These are phyloP conservation scores for Bellardia pandia DNA, from an alignment of 2,888 invertebrate genomes.

Conservation along the genomic window DNA sequence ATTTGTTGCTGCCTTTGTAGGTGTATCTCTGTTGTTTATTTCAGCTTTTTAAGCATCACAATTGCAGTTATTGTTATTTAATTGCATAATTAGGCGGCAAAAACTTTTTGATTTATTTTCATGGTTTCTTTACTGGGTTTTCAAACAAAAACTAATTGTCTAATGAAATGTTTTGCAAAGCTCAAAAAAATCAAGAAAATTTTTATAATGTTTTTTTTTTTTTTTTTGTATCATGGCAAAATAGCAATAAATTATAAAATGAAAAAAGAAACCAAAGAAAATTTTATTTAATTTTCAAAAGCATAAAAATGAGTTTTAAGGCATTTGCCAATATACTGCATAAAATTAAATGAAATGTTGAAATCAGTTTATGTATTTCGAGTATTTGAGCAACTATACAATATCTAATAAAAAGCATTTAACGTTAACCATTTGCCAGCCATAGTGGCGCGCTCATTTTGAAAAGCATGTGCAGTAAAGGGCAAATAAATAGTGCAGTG, in stretches of 20 bases:
- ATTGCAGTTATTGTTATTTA: slow-evolving; percentile 67
- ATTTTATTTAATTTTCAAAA: slow-evolving; percentile 37
- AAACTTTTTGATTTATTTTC: slow-evolving; percentile 47
- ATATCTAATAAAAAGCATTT: background rate
- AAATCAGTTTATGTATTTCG: background rate
- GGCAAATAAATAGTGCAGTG: background rate
- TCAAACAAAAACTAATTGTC: slow-evolving; percentile 12
- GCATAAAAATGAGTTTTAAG: slow-evolving; percentile 9
- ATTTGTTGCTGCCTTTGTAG: background rate
- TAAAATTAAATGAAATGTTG: slow-evolving; percentile 29
- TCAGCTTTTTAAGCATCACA: background rate
- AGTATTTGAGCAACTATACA: background rate
- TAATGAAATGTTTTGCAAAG: background rate
- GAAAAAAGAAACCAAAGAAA: background rate
- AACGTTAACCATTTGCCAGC: slow-evolving; percentile 65
- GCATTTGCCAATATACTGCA: slow-evolving; percentile 44
- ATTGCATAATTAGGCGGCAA: slow-evolving; percentile 67
- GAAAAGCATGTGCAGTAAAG: background rate
- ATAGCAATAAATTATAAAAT: background rate
- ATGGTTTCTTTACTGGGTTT: slow-evolving; percentile 32
- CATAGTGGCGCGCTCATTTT: slow-evolving; percentile 64
- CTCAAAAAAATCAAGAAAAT: background rate
- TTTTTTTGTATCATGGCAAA: background rate
- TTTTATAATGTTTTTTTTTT: background rate
- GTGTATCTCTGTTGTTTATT: background rate